These are phyloP conservation scores for Myotis daubentonii DNA, from an alignment of 2,797 vertebrate species.

Conservation along the genomic window DNA sequence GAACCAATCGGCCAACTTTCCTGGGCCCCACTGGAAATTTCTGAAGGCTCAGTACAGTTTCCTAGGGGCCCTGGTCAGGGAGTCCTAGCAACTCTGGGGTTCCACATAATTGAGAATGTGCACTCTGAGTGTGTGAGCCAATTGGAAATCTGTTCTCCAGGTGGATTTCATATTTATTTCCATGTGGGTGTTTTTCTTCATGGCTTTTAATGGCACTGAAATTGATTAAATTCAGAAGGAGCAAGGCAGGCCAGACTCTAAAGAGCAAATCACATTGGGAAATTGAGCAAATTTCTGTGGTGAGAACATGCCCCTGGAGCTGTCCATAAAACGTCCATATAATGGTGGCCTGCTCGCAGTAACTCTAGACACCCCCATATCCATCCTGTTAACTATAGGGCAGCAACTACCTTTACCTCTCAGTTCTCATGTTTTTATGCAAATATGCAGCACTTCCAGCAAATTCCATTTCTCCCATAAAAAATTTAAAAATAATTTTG, in stretches of 20 bases:
- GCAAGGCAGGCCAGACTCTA: background rate
- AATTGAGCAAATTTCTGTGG: conserved; percentile 54
- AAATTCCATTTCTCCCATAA: conserved; percentile 19
- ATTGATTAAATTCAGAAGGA: conserved; percentile 68
- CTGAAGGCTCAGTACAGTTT: background rate
- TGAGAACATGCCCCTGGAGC: background rate
- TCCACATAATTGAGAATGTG: background rate
- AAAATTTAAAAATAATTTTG: background rate
- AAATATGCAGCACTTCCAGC: background rate
- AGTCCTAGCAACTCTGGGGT: background rate
- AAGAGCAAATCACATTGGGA: conserved; percentile 49
- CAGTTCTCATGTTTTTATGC: conserved; percentile 23
- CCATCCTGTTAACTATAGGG: background rate
- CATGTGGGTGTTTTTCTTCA: conserved; percentile 47
- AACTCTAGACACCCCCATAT: background rate
- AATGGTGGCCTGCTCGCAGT: background rate
- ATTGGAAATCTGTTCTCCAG: conserved; percentile 30
- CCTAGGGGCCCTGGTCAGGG: background rate
- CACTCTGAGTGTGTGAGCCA: background rate
- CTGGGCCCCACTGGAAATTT: background rate
- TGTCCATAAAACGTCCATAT: background rate
- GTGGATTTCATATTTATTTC: conserved; percentile 42
- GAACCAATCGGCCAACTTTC: background rate
- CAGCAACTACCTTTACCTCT: background rate
- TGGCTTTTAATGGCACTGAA: conserved; percentile 64